Evolutionary conservation across 1,140 invertebrate genomes (phyloP), one percentile per base, ranked within the genome.

Genomic region (Leptinotarsa lineolata): DNA sequence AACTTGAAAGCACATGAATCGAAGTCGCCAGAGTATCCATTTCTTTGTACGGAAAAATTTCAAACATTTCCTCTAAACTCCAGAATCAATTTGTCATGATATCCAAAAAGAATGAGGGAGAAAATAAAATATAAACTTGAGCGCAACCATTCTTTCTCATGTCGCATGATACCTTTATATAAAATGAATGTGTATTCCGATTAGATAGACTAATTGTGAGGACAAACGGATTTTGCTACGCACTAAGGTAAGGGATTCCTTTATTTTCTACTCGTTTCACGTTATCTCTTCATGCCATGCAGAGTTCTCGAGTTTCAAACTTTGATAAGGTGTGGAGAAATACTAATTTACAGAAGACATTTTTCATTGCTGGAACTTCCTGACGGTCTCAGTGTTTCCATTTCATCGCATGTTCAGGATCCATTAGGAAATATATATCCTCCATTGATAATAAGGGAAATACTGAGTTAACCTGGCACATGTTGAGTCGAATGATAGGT

Each of bases 131-230:
- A 54, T 54, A 54, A 54, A 54, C 48, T 54, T 54, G 48, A 54
- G 48, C 48, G 16, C 15, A 54, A 13, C 48, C n/a, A 54, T 54
- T 16, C 48, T 54, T 54, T n/a, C 15, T 54, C 16, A 54, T 54
- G 48, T 54, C 48, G 48, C 48, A 54, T n/a, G 48, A 54, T 54
- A 54, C 48, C 48, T 54, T n/a, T 54, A n/a, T 16, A 54, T 54
- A n/a, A 54, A n/a, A 54, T 54, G 48, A 54, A 54, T 54, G 48
- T 54, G 48, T 54, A 15, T 54, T 16, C 48, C 2, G 48, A 54
- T 54, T 54, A 54, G 48, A 54, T 54, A 54, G 48, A 54, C 48
- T 54, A 54, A 54, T 54, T 54, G 48, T 54, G 15, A 54, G 48
- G 48, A 54, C 48, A 54, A 54, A 54, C 48, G 48, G 48, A 54